Percentiles rank a stretch among this genome's conserved stretches.
Conservation (phyloP, 2,888 invertebrate genomes). For the Lochmaea crataegi region DNA sequence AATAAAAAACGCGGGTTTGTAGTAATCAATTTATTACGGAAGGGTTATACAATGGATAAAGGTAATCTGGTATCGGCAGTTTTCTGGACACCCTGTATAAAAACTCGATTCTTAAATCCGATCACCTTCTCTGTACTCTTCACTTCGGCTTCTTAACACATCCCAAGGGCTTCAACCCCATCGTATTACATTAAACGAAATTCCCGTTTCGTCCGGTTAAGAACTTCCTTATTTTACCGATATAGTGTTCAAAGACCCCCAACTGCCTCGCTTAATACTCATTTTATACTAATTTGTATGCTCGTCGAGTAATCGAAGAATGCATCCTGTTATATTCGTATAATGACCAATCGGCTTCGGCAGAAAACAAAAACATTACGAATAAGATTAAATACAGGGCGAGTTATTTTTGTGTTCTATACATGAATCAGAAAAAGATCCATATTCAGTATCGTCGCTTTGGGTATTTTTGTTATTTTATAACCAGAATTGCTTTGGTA, state of each 20-base stretch:
- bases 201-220: slow-evolving; percentile 16
- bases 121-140: no score
- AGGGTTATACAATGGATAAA: no score
- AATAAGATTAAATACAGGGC: slow-evolving; percentile 25
- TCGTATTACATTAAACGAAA: background rate
- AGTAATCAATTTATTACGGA: no score
- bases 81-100: no score
- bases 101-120: no score
- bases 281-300: slow-evolving; percentile 38
- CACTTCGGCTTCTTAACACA: slow-evolving; percentile 8
- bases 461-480: no score
- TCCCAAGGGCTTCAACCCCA: slow-evolving; percentile 25
- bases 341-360: slow-evolving; percentile 30
- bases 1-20: no score
- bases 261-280: slow-evolving; percentile 27
- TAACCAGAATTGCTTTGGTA: no score
- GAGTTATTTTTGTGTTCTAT: background rate
- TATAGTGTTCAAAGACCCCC: slow-evolving; percentile 41
- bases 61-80: no score
- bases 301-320: slow-evolving; percentile 36
- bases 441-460: no score
- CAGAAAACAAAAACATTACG: background rate
- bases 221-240: slow-evolving; percentile 34
- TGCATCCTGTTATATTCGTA: slow-evolving; percentile 41
- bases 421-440: background rate